These are phyloP conservation scores for Megaceryle maxima DNA, from an alignment of 2,113 vertebrate genomes.

Conservation along the genomic window DNA sequence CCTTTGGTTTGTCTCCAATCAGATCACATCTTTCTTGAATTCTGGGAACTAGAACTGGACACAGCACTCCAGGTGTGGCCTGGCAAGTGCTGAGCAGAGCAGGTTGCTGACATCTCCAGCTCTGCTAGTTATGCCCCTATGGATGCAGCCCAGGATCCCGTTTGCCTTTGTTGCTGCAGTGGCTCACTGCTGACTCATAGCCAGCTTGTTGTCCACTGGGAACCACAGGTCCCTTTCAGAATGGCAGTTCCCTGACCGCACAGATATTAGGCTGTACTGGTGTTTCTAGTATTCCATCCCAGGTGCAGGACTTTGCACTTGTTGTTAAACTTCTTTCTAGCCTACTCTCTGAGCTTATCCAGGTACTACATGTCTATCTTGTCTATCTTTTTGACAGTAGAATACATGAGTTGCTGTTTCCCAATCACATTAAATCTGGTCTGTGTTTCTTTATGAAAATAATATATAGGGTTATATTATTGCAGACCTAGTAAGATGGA, in stretches of 20 bases:
- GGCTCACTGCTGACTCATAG: not conserved
- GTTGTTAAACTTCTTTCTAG: not conserved
- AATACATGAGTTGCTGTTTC: not conserved
- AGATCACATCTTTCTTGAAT: not conserved
- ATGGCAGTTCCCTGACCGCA: not conserved
- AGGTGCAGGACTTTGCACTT: not conserved
- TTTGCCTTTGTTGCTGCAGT: not conserved
- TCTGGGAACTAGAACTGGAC: not conserved
- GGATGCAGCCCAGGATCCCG: not conserved
- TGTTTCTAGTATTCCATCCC: not conserved
- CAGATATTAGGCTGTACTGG: not conserved
- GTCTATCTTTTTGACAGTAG: not conserved
- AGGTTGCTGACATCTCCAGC: not conserved
- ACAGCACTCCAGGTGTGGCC: fast-evolving
- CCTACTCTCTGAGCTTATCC: not conserved
- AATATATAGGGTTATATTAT: no score
- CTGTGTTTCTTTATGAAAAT: not conserved
- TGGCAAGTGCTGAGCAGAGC: not conserved
- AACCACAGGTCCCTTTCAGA: not conserved
- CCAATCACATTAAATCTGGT: not conserved
- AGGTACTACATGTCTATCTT: not conserved
- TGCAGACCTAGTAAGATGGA: not conserved
- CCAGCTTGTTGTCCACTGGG: not conserved
- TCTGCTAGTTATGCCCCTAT: not conserved
- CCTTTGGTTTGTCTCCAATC: not conserved